phyloP scores from a whole-genome alignment of 2,797 vertebrate genomes.

The Myotis findleyi region DNA sequence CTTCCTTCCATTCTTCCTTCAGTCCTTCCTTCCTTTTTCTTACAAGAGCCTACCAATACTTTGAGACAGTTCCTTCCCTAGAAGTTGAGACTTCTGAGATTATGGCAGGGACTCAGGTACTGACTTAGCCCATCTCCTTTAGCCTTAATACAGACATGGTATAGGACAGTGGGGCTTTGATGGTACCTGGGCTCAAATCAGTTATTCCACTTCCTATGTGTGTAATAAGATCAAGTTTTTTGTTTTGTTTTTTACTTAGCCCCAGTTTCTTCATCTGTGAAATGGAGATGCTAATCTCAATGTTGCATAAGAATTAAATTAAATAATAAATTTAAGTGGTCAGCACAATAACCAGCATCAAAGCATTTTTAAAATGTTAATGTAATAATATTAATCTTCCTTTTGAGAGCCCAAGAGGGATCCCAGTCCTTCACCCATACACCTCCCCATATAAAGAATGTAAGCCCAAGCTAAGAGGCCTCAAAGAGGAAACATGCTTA shows the following conservation, averaged over 20 bases:
- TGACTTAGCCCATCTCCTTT: constrained; percentile 4
- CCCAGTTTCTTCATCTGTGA: constrained; percentile 24
- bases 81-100: constrained; percentile 12
- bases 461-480: not conserved
- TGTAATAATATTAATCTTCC: constrained; percentile 4
- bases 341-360: not conserved
- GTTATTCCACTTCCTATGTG: not conserved
- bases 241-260: not conserved
- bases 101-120: not conserved
- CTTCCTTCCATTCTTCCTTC: not conserved
- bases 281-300: not conserved
- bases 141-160: not conserved
- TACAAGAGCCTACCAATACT: not conserved
- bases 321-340: constrained; percentile 31
- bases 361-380: constrained; percentile 19
- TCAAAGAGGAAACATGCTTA: not conserved
- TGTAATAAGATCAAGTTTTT: not conserved
- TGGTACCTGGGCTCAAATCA: constrained; percentile 27
- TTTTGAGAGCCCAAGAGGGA: not conserved
- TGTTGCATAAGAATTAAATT: constrained; percentile 49
- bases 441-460: not conserved
- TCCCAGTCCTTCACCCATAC: not conserved
- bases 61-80: constrained; percentile 5
- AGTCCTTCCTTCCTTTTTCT: not conserved
- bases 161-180: not conserved